Conservation (phyloP, 35 echinoderm and acorn worm species). For the Diadema setosum region DNA sequence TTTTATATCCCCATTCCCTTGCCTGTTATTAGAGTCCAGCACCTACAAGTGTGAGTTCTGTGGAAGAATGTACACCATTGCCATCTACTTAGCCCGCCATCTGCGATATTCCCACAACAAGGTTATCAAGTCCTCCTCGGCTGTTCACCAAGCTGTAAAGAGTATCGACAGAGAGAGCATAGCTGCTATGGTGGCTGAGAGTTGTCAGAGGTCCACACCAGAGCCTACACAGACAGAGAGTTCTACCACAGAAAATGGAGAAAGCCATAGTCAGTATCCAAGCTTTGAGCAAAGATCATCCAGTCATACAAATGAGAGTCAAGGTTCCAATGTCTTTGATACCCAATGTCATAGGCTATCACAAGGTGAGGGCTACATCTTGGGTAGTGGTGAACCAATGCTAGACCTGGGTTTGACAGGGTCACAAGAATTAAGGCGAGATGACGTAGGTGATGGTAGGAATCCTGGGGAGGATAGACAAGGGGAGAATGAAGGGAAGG, state of each 20-base stretch:
- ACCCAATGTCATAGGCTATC: background rate
- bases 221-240: background rate
- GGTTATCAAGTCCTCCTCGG: background rate
- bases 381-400: background rate
- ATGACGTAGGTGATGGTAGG: background rate
- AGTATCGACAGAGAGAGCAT: background rate
- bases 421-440: background rate
- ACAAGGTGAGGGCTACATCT: background rate
- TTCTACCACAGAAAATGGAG: too few relatives aligned
- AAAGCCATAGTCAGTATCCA: too few relatives aligned
- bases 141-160: background rate
- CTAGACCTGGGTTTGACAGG: background rate
- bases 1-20: background rate
- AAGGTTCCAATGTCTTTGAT: background rate
- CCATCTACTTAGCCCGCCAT: background rate
- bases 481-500: background rate
- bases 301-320: background rate
- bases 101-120: conserved; percentile 14
- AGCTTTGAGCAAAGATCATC: too few relatives aligned
- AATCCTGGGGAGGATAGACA: background rate
- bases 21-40: background rate
- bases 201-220: background rate
- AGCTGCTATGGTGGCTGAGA: background rate
- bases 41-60: conserved; percentile 22
- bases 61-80: background rate